Evolutionary conservation across 2,113 vertebrate genomes (phyloP), one percentile per base, ranked within the genome.

Genomic region (Phalacrocorax aristotelis): DNA sequence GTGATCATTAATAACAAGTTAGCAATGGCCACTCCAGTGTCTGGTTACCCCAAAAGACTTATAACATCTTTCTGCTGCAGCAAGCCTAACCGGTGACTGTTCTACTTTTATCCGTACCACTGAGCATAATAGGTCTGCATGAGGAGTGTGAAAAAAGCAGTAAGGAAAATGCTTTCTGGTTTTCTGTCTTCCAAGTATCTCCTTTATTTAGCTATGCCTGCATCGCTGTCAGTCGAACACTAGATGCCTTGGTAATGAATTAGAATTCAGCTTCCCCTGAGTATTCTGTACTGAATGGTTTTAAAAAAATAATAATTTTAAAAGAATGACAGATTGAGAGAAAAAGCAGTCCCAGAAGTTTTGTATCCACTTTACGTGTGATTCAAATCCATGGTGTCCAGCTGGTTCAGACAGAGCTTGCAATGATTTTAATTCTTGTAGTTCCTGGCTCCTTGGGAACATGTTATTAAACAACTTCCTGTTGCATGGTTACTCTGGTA

Each of bases 271-370:
- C 54, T 65, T 95, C 81, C 91, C 75, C 57, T 57, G 87, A 85
- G 84, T 87, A 89, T 89, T 93, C 88, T 83, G 62, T 12, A 61
- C 58, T 27, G 80, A 95, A 55, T 12, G 60, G n/a, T 81, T 89
- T 36, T 26, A 68, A 78, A 79, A 93, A 80, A 60, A 32, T 3
- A 51, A 68, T 32, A 0, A 52, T 87, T 92, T 95, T 69, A 51
- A 66, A 77, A 69, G 70, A 95, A 74, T 93, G 93, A 90, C 93
- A 96, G 89, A 91, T 79, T 92, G 87, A 89, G 83, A 89, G 80
- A 74, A 96, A 85, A 95, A 94, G 66, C 61, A 89, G 44, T 91
- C 90, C 89, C 91, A 83, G 83, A 95, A 95, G 49, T 95, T 93
- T 90, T 95, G 81, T 82, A 91, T 51, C 55, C 42, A 58, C 81